Percentiles rank a stretch among this genome's conserved stretches.
phyloP scores from a whole-genome alignment of 2,888 invertebrate species.

The Brachypalpus laphriformis region DNA sequence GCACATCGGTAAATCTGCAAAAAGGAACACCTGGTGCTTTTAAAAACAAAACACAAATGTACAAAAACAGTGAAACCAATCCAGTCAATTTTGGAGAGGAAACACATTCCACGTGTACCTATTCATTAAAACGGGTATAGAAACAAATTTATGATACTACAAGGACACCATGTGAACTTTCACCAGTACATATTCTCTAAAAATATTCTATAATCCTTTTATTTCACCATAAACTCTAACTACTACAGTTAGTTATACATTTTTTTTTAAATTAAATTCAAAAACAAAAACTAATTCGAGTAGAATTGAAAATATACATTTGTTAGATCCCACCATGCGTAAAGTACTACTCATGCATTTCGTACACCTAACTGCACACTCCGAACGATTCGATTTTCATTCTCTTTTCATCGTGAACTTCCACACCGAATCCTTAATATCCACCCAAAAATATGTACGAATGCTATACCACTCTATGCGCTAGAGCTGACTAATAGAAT shows the following conservation, averaged over 20 bases:
- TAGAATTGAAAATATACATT: neutral
- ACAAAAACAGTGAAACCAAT: neutral
- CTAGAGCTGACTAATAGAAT: conserved; percentile 21
- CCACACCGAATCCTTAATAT: neutral
- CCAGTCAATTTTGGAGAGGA: neutral
- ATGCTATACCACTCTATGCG: neutral
- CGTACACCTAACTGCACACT: neutral
- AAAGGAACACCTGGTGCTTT: neutral
- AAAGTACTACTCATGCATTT: neutral
- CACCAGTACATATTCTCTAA: neutral
- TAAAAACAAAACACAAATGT: neutral
- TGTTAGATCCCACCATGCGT: neutral
- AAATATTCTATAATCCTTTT: neutral
- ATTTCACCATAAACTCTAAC: neutral
- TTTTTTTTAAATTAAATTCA: neutral
- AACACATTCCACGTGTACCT: neutral
- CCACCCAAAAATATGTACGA: neutral
- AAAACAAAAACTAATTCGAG: neutral
- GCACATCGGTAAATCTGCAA: neutral
- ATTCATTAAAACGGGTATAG: too few species aligned
- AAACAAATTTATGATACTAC: neutral
- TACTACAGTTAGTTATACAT: neutral
- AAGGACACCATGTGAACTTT: neutral
- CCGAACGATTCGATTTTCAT: conserved; percentile 1
- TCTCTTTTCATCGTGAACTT: neutral